phyloP scores from a whole-genome alignment of 2,797 vertebrate genomes.

The Mormyrops attenuatus region DNA sequence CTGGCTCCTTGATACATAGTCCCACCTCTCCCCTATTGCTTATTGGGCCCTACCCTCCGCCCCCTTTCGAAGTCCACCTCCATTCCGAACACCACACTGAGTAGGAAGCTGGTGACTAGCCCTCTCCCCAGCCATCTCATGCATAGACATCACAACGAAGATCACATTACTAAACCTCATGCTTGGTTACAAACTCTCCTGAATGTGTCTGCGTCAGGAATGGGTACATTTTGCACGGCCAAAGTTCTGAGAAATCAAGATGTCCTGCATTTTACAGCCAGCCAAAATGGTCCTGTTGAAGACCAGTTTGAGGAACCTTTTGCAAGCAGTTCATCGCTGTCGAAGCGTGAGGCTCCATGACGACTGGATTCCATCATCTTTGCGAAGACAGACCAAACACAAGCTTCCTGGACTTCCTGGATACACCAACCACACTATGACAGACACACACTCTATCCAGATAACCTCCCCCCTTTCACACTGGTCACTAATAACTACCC shows the following conservation, averaged over 20 bases:
- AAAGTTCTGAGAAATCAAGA: neutral
- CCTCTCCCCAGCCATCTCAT: neutral
- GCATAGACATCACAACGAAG: neutral
- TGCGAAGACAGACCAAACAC: neutral
- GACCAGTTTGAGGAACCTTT: neutral
- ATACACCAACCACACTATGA: neutral
- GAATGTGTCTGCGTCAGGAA: neutral
- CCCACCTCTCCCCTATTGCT: neutral
- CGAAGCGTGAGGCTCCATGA: neutral
- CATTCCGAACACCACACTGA: neutral
- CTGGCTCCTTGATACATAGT: neutral
- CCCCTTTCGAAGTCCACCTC: neutral
- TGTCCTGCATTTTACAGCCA: neutral
- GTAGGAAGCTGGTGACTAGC: neutral
- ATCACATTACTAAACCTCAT: neutral
- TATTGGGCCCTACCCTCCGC: neutral
- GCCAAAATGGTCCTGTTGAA: neutral
- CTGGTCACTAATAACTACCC: neutral
- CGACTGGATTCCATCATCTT: neutral
- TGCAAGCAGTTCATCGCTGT: neutral
- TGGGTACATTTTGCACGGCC: neutral
- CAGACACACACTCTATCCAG: neutral
- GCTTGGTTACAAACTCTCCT: neutral
- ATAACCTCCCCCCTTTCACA: neutral
- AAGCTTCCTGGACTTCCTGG: neutral